Conservation (phyloP, 2,113 vertebrate species). For the Chrysemys picta region DNA sequence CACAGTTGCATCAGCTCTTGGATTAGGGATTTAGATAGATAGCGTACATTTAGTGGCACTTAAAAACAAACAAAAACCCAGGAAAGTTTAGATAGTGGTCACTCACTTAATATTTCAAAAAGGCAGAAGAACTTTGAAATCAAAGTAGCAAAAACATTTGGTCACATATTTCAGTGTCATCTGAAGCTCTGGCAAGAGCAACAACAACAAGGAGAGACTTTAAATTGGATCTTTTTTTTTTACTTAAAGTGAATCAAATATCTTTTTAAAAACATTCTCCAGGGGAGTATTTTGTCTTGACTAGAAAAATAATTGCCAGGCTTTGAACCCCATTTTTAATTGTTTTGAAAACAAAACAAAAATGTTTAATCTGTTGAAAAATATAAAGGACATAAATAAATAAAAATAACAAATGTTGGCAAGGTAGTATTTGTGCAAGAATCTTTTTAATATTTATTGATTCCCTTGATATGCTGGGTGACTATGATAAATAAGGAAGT, state of each 20-base stretch:
- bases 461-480: slow-evolving; percentile 12
- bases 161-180: background rate
- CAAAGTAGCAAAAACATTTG: slow-evolving; percentile 42
- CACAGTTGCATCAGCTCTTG: slow-evolving; percentile 67
- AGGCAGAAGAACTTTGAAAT: slow-evolving; percentile 25
- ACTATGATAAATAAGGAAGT: slow-evolving; percentile 6
- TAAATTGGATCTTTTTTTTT: background rate
- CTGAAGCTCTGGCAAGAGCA: background rate
- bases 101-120: slow-evolving; percentile 62
- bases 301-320: background rate
- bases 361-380: background rate
- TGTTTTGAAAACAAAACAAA: background rate
- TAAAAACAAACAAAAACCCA: background rate
- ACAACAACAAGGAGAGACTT: background rate
- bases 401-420: background rate
- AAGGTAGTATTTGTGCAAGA: background rate
- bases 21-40: slow-evolving; percentile 46
- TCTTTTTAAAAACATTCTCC: slow-evolving; percentile 31
- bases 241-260: background rate
- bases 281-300: background rate
- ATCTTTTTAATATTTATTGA: background rate
- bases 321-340: slow-evolving; percentile 1
- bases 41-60: slow-evolving; percentile 54
- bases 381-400: background rate
- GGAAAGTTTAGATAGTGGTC: slow-evolving; percentile 9